These are phyloP conservation scores for Oligia fasciuncula DNA, from an alignment of 2,888 invertebrate genomes.

Conservation along the genomic window DNA sequence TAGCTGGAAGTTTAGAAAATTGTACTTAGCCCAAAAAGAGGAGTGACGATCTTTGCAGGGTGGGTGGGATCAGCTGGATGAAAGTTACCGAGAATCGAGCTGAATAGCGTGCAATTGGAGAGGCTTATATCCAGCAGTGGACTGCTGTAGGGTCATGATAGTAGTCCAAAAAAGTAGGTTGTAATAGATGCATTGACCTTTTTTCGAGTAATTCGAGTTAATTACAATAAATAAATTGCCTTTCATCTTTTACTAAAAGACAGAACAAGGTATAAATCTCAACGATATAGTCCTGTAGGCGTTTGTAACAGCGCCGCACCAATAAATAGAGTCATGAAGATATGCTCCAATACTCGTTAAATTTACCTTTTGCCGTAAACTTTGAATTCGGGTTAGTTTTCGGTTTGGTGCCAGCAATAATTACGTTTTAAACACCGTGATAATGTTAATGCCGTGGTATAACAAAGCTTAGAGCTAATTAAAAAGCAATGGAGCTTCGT, in stretches of 20 bases:
- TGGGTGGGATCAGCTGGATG: not conserved
- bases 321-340: conserved; percentile 46
- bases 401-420: conserved; percentile 21
- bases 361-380: conserved; percentile 28
- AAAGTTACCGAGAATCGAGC: not conserved
- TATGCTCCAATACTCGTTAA: conserved; percentile 41
- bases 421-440: conserved; percentile 32
- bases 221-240: conserved; percentile 34
- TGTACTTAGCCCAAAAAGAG: not conserved
- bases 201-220: not conserved
- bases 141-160: not conserved
- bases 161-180: not conserved
- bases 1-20: not conserved
- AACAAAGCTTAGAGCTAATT: conserved; percentile 19
- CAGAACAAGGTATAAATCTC: conserved; percentile 39
- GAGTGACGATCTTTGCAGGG: not conserved
- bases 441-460: conserved; percentile 23
- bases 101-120: not conserved
- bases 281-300: conserved; percentile 36
- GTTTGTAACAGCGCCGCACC: conserved; percentile 26
- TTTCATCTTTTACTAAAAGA: conserved; percentile 33
- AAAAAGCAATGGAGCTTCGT: conserved; percentile 3
- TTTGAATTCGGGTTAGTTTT: conserved; percentile 22
- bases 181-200: not conserved
- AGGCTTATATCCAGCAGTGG: not conserved